Base-by-base conservation (phyloP, 2,797 vertebrate genomes). In the Selene dorsalis region DNA sequence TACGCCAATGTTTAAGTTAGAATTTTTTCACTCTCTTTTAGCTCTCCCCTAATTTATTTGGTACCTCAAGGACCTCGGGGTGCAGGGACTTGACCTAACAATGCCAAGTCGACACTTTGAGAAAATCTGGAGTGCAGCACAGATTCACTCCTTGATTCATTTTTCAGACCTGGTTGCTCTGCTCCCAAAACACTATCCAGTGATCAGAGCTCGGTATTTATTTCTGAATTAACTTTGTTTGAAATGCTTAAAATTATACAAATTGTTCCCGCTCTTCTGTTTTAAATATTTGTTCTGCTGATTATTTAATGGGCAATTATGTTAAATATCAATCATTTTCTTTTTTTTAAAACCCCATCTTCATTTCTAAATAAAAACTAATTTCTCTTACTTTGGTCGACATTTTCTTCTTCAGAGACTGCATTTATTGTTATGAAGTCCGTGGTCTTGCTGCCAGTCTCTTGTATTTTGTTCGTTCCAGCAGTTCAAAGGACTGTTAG, bases 1-100 rank as follows among this genome's bases (percentile, higher is more conserved):
- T 91, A 91, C 87, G 14, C 86, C 84, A 70, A 90, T 89, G 81
- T 89, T 91, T 80, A 88, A 88, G 73, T 87, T 83, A 28, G 68
- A 73, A n/a, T 66, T 59, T 72, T 62, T 26, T 47, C 22, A 41
- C 30, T 77, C 52, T 71, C 30, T 83, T 77, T 84, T 67, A 62
- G 74, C 58, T 84, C 66, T 83, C 28, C 55, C 24, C 77, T 91
- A 76, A 91, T 91, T 91, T 89, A 83, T 88, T 85, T 77, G 81
- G 82, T 77, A 88, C 80, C 74, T 83, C 58, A 50, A 84, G 86
- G 84, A 83, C 77, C 83, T 75, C 17, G 6, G 62, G 81, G 78
- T 78, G 80, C 79, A 73, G 83, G 77, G 85, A 84, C 83, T 87
- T 79, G 83, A 90, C 84, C 88, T 68, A 39, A 63, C 62, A 64